Evolutionary conservation across 2,888 invertebrate species (phyloP), one percentile per base, ranked within the genome.

Genomic region (Adelognathus sp.): DNA sequence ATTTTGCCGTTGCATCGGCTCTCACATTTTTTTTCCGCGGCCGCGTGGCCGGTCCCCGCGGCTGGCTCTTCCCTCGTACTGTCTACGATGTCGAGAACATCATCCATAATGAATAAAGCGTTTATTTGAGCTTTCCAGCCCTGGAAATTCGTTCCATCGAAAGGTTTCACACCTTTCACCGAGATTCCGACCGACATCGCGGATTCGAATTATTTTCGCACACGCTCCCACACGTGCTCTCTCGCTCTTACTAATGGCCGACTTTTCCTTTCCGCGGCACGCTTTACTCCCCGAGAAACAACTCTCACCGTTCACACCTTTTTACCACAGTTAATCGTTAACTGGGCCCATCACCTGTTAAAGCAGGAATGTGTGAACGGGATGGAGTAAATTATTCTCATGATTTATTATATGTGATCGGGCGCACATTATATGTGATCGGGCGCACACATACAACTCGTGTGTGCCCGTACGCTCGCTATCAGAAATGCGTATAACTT

Each of bases 121-220:
- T 5, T 14, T 0, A 52, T 9, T 33, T 76, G 31, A 9, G 39
- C 61, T 16, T 70, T 76, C 76, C 76, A 76, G 2, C 63, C 70
- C 14, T 72, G 76, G 56, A 72, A 72, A 41, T 75, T 69, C 11
- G 58, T 27, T 33, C 69, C 75, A 11, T 75, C 60, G 60, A 75
- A 69, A 11, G n/a, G 24, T 7, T 60, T 76, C 5, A 72, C 21
- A 3, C 64, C 44, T 29, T 50, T 54, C n/a, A 27, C 21, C 4
- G 71, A 76, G 71, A 76, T 76, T 39, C 56, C 76, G 31, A 31
- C 9, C n/a, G 31, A 50, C 76, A 72, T 76, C 33, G 52, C 21
- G 54, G 56, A 71, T 75, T 9, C 69, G 41, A 36, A 29, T 61
- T 41, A 9, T 11, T 63, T 14, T 14, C 27, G n/a, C 61, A 33